Percentiles rank a stretch among this genome's conserved stretches.
Conservation (phyloP, 1,140 invertebrate species). For the Saxidomus purpurata region DNA sequence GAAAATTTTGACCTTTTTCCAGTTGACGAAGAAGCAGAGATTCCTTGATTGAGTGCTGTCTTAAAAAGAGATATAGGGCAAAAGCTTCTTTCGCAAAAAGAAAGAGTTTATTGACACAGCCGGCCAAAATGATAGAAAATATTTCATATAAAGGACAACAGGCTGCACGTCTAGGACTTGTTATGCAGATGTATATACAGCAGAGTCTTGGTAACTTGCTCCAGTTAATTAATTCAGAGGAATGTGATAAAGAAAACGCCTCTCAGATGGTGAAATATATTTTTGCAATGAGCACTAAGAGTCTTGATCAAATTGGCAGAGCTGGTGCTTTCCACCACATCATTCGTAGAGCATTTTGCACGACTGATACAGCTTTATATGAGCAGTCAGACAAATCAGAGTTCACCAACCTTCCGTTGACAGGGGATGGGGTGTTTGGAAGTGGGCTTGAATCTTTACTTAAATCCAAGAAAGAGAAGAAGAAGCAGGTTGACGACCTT, state of each 20-base stretch:
- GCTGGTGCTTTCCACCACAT: no score
- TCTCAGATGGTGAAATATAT: conserved; percentile 14
- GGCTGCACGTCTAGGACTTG: neutral
- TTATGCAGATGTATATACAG: no score
- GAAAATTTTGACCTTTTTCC: conserved; percentile 36
- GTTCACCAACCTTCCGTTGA: no score
- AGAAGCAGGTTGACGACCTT: conserved; percentile 39
- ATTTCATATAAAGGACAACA: no score
- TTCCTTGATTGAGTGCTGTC: neutral
- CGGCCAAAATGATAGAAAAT: no score
- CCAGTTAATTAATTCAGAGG: neutral
- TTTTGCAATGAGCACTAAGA: conserved; percentile 35
- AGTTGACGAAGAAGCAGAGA: neutral
- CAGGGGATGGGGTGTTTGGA: no score
- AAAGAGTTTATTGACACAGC: no score
- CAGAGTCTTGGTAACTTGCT: conserved; percentile 17
- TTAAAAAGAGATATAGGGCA: neutral
- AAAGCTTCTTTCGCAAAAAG: no score
- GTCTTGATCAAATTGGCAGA: neutral
- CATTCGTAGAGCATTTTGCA: neutral
- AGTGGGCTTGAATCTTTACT: no score
- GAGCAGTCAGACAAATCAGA: conserved; percentile 21
- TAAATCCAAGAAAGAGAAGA: no score
- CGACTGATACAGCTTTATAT: conserved; percentile 22
- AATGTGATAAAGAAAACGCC: conserved; percentile 19